Evolutionary conservation across 2,888 invertebrate genomes (phyloP), one percentile per base, ranked within the genome.

Genomic region (Tiphia femorata): DNA sequence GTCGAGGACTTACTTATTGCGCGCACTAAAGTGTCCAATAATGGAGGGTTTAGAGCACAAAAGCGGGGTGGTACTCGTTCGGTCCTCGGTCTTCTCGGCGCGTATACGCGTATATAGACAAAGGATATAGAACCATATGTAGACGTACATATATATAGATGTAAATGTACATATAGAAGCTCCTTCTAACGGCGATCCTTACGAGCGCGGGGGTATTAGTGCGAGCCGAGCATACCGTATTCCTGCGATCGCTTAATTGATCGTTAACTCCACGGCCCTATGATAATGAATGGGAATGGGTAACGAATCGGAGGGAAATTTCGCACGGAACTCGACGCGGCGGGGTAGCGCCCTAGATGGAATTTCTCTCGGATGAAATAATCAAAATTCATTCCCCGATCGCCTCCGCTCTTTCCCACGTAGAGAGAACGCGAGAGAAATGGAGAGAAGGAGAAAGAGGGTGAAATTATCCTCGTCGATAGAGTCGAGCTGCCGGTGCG

Each of bases 211-310:
- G 14, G 60, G 58, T 70, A 72, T 72, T 70, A 69, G 63, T 66
- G 76, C 77, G 73, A 77, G 78, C 70, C 68, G 38, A 49, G 67
- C 67, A 77, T 77, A 67, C 70, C 66, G 58, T 66, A 69, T 68
- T 70, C 58, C 52, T 62, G 53, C 66, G 70, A 75, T 76, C 67
- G 72, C 72, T 78, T 76, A 76, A 76, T 74, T 69, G 74, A 74
- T 77, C 78, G 76, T 77, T 77, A 77, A 71, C 70, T 76, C 69
- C 56, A 53, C 61, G 58, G 64, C 67, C 54, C 46, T 20, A 40
- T 53, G 64, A 63, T 70, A 75, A 76, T 75, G 68, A 76, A 76
- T 72, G 67, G 61, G 64, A 58, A 53, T 17, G 30, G 29, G 27
- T 19, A 27, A 46, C 41, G 57, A 54, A 42, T 42, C 30, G 50